A percentile compares a stretch with the other conserved stretches of the same genome.
Conservation (phyloP, 2,797 vertebrate genomes). For the Microctenopoma steveboyesi region DNA sequence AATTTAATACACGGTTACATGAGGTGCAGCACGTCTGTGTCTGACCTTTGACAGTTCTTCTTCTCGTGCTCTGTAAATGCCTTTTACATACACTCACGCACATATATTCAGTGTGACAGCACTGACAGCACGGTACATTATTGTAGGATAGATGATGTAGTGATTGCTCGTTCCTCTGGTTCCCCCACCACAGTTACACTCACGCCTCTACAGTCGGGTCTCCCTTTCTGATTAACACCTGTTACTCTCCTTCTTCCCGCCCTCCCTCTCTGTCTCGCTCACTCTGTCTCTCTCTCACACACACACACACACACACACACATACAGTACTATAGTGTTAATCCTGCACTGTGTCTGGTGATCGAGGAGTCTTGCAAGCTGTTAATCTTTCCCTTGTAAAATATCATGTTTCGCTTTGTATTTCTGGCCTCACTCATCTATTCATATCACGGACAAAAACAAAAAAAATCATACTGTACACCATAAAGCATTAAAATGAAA, state of each 20-base stretch:
- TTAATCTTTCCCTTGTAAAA: conserved; percentile 54
- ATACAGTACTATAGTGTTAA: conserved; percentile 49
- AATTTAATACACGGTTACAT: conserved; percentile 42
- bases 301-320: conserved; percentile 15
- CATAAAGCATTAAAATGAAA: conserved; percentile 5
- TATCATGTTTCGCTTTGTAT: conserved; percentile 51
- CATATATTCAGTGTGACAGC: conserved; percentile 40
- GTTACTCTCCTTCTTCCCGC: conserved; percentile 72
- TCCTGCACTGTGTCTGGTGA: conserved; percentile 65
- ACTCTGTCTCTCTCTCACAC: conserved; percentile 8
- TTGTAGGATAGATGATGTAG: conserved; percentile 79
- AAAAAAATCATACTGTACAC: neutral
- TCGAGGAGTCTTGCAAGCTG: conserved; percentile 31
- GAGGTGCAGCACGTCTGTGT: conserved; percentile 27
- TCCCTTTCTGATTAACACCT: conserved; percentile 85
- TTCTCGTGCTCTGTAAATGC: conserved; percentile 35
- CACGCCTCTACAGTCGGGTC: conserved; percentile 73
- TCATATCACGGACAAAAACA: neutral
- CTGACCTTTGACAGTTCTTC: conserved; percentile 60
- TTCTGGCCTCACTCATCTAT: conserved; percentile 23
- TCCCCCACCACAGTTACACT: conserved; percentile 47
- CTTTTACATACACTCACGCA: conserved; percentile 30
- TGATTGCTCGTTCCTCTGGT: conserved; percentile 65
- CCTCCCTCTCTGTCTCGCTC: conserved; percentile 10
- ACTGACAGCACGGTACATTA: conserved; percentile 63